These are phyloP conservation scores for Papilio machaon DNA, from an alignment of 1,140 invertebrate species.

Conservation along the genomic window DNA sequence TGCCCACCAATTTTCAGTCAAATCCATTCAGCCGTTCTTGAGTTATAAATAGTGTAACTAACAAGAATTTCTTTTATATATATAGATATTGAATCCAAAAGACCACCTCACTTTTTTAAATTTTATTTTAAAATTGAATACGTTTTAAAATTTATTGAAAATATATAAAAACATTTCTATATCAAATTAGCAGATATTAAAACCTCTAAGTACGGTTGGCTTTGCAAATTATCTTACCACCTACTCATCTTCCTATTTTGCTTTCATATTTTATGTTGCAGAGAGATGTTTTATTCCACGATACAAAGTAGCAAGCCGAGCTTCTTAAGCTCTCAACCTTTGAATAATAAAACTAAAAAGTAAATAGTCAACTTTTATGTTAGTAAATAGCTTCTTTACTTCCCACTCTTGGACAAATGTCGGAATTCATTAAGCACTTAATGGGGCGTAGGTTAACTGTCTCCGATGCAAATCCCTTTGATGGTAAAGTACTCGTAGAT, in stretches of 20 bases:
- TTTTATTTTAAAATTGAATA: no score
- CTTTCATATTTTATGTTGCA: constrained; percentile 1
- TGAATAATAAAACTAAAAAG: constrained; percentile 24
- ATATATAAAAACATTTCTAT: neutral
- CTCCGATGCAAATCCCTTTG: neutral
- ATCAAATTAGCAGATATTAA: neutral
- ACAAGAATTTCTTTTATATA: no score
- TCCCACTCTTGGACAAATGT: constrained; percentile 5
- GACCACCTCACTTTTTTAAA: neutral
- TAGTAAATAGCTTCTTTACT: neutral
- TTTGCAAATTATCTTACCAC: constrained; percentile 3
- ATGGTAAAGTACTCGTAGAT: neutral
- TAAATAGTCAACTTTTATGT: constrained; percentile 22
- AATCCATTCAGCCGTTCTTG: no score
- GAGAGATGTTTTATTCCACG: constrained; percentile 15
- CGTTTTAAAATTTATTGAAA: neutral
- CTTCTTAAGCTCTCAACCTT: neutral
- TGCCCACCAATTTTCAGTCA: no score
- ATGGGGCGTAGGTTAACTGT: neutral
- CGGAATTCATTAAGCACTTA: neutral
- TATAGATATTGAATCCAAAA: neutral
- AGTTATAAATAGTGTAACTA: no score
- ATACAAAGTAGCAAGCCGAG: constrained; percentile 8
- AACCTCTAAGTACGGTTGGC: neutral
- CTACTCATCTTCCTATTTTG: neutral